Percentiles rank a stretch among this genome's conserved stretches.
These are phyloP conservation scores for Melopsittacus undulatus DNA, from an alignment of 2,797 vertebrate genomes.

Conservation along the genomic window DNA sequence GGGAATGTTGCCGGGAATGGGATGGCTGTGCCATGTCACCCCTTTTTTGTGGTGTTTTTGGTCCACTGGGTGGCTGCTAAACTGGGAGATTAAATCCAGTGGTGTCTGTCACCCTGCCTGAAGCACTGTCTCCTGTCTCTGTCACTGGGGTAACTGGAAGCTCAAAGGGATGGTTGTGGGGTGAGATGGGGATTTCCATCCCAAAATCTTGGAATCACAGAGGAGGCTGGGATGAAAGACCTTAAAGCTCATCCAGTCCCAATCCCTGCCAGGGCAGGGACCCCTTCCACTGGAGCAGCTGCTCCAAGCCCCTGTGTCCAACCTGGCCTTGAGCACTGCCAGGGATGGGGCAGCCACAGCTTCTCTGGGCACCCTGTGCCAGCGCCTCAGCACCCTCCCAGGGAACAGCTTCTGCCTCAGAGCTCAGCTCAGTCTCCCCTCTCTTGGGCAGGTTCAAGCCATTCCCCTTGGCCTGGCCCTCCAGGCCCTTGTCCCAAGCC, in stretches of 20 bases:
- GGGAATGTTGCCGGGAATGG: fast-evolving
- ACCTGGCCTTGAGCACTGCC: no score
- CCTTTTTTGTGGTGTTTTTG: not conserved
- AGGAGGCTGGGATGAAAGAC: not conserved
- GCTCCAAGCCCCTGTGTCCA: no score
- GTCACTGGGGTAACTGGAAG: fast-evolving
- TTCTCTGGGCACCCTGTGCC: no score
- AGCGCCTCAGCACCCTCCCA: no score
- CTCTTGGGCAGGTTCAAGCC: no score
- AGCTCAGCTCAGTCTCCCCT: no score
- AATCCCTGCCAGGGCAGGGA: no score
- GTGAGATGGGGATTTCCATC: not conserved
- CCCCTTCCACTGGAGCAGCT: no score
- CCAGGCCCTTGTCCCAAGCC: no score
- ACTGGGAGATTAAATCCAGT: not conserved
- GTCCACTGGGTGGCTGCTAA: fast-evolving
- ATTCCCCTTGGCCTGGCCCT: no score
- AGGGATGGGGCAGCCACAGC: no score
- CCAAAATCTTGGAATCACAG: not conserved
- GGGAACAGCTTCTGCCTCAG: no score
- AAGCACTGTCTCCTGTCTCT: fast-evolving
- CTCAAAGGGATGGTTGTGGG: fast-evolving
- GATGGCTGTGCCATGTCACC: fast-evolving
- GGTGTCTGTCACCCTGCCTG: fast-evolving
- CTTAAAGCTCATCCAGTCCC: not conserved